Base-by-base conservation (phyloP, 2,797 vertebrate genomes). In the Huso huso region DNA sequence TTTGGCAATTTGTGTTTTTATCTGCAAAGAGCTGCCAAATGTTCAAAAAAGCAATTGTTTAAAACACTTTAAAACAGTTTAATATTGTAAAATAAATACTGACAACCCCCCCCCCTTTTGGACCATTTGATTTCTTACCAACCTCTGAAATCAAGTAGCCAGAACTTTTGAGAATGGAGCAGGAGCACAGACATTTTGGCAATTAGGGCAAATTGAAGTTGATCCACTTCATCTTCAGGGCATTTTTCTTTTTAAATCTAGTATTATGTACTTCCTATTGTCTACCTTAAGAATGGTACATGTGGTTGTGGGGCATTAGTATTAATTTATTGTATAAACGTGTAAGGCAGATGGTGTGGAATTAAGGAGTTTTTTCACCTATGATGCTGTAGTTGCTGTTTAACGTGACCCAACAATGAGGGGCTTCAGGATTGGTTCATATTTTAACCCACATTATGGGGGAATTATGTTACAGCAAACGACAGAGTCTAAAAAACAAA, bases 281-380 rank as follows among this genome's bases (percentile, higher is more conserved):
- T 88, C 88, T 89, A 90, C 86, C 88, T 89, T 91, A 90, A 94
- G 90, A 90, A 90, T 86, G 80, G 82, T 89, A 89, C 89, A 93
- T 84, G 92, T 94, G 91, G 92, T 89, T 89, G 87, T 88, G 91
- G 92, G 91, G 91, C 91, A 89, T 94, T 92, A 91, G 86, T 87
- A 87, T 89, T 88, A 89, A 89, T 91, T 90, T 86, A 81, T 84
- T 93, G 85, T 87, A 86, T 79, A 87, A 77, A 86, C 57, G 73
- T 89, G 83, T 89, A 81, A 77, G 73, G 84, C 85, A 80, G 82
- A 81, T 76, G 76, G 83, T 74, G 81, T 78, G 78, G 82, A 81
- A 79, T 75, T 48, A 60, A 15, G 50, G 72, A 68, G 76, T 79
- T 82, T 63, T 76, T 76, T 68, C 73, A 78, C 72, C 75, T 69